Conservation (phyloP, 2,888 invertebrate species). For the Schrankia costaestrigalis region DNA sequence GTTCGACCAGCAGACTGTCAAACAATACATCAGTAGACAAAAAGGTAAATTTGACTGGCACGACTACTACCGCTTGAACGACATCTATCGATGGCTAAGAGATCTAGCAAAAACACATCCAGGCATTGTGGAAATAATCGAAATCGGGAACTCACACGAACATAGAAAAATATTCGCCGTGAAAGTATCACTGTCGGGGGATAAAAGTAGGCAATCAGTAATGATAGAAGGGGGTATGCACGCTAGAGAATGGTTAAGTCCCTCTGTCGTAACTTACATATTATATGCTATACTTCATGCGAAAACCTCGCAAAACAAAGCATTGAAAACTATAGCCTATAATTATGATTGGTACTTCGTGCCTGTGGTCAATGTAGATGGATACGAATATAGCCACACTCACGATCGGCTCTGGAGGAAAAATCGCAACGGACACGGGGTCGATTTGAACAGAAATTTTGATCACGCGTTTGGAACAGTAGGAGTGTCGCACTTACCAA, state of each 20-base stretch:
- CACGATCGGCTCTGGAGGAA: conserved; percentile 27
- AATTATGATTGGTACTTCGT: conserved; percentile 28
- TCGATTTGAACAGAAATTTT: conserved; percentile 85
- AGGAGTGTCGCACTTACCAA: conserved; percentile 33
- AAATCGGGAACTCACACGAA: conserved; percentile 62
- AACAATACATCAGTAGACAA: conserved; percentile 51
- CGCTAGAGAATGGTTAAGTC: conserved; percentile 87
- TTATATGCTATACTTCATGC: conserved; percentile 71
- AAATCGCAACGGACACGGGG: conserved; percentile 49
- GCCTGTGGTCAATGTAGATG: conserved; percentile 40
- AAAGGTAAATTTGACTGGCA: conserved; percentile 72
- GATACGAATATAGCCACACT: conserved; percentile 23
- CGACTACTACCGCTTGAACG: conserved; percentile 78
- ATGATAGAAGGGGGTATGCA: conserved; percentile 84
- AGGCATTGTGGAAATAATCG: conserved; percentile 51
- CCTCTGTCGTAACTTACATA: conserved; percentile 80
- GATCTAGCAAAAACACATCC: conserved; percentile 65
- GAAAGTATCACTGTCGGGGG: conserved; percentile 26
- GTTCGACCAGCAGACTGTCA: conserved; percentile 57
- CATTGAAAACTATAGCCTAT: conserved; percentile 11
- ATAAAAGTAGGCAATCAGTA: conserved; percentile 32
- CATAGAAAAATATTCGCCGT: conserved; percentile 55
- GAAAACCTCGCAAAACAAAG: not conserved
- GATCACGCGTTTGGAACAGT: conserved; percentile 68
- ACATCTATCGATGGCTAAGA: conserved; percentile 81